These are phyloP conservation scores for Drosophila elegans DNA, from an alignment of 1,140 invertebrate genomes.

Conservation along the genomic window DNA sequence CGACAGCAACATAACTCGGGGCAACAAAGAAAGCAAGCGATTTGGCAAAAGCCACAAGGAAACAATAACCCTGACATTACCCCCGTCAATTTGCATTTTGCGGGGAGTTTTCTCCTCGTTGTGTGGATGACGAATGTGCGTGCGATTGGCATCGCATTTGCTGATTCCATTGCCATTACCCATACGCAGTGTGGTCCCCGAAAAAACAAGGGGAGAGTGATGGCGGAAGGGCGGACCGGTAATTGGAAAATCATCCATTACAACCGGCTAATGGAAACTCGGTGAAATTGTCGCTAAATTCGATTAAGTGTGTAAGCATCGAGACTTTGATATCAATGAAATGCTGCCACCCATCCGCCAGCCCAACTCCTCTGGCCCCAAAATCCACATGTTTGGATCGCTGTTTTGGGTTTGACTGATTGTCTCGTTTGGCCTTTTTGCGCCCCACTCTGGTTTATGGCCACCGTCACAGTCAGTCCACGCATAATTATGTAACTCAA, in stretches of 20 bases:
- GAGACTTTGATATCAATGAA: slow-evolving; percentile 59
- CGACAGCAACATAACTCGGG: slow-evolving; percentile 23
- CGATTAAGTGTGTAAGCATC: slow-evolving; percentile 74
- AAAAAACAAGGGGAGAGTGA: not conserved
- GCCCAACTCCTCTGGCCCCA: not conserved
- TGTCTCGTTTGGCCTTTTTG: slow-evolving; percentile 22
- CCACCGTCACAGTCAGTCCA: slow-evolving; percentile 28
- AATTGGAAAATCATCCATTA: slow-evolving; percentile 82
- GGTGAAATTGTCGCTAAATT: slow-evolving; percentile 77
- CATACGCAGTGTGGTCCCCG: slow-evolving; percentile 48
- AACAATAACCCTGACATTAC: slow-evolving; percentile 60
- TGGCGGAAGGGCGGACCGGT: slow-evolving; percentile 56
- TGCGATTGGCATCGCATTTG: slow-evolving; percentile 56
- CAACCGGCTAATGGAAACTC: slow-evolving; percentile 73
- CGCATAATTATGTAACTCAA: slow-evolving; percentile 73
- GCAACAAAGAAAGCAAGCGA: slow-evolving; percentile 66
- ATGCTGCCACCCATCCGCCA: slow-evolving; percentile 10
- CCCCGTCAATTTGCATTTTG: slow-evolving; percentile 72
- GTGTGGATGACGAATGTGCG: slow-evolving; percentile 71
- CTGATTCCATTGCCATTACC: slow-evolving; percentile 41
- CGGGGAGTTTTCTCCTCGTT: slow-evolving; percentile 9
- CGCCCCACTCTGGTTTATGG: slow-evolving; percentile 2
- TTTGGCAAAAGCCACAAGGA: slow-evolving; percentile 73
- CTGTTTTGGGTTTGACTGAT: slow-evolving; percentile 37
- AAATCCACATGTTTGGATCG: slow-evolving; percentile 18